These are phyloP conservation scores for Enteromius afrohamiltoni DNA, from an alignment of 2,797 vertebrate species.

Conservation along the genomic window DNA sequence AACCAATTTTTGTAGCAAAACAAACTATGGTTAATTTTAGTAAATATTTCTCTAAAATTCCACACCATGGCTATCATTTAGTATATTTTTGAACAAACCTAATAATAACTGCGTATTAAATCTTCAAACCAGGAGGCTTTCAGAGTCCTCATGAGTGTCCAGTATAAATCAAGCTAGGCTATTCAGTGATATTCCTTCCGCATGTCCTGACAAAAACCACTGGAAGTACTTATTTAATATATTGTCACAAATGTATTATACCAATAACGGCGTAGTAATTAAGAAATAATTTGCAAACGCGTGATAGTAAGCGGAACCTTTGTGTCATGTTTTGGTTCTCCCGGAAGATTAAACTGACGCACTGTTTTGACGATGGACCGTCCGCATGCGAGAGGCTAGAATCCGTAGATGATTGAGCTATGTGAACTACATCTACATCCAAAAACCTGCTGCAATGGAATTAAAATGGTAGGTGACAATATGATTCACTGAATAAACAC, in stretches of 20 bases:
- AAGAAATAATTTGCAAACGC: not conserved
- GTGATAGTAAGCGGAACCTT: constrained; percentile 34
- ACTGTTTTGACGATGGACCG: constrained; percentile 6
- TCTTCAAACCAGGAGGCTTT: not conserved
- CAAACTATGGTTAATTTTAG: not conserved
- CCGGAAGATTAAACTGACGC: not conserved
- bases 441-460: constrained; percentile 63
- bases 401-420: not conserved
- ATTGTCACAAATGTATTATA: not conserved
- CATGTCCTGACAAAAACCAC: not conserved
- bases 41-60: not conserved
- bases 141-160: too few relatives aligned
- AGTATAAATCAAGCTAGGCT: not conserved
- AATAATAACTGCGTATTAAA: too few relatives aligned
- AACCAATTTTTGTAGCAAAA: not conserved
- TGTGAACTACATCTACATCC: not conserved
- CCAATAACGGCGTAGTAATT: not conserved
- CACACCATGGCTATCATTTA: not conserved
- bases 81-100: not conserved
- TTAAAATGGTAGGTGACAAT: constrained; percentile 67
- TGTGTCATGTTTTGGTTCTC: not conserved
- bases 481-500: not conserved
- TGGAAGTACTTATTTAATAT: not conserved
- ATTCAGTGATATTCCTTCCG: not conserved
- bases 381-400: not conserved